Evolutionary conservation across 2,797 vertebrate genomes (phyloP), one percentile per base, ranked within the genome.

Genomic region (Apodemus agrarius): DNA sequence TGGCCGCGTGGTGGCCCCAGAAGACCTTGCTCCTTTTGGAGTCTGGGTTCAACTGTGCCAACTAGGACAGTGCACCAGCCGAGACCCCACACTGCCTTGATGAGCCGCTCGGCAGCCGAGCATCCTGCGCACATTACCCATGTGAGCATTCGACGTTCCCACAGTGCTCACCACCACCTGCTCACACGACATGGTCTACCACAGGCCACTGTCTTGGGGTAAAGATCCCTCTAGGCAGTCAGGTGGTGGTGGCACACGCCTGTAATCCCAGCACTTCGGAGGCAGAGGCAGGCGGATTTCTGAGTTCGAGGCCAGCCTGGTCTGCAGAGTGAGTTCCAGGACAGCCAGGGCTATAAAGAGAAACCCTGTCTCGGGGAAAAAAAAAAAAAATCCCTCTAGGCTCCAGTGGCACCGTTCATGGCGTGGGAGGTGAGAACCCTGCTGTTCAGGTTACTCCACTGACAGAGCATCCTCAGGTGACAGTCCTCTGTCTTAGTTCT

Each of bases 1-100:
- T 1, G 1, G 67, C 21, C 43, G 12, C 24, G 3, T 54, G 10
- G 81, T 40, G 0, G 16, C 4, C 12, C 21, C 21, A 1, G 65
- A 34, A 49, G 34, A n/a, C 46, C 26, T 40, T 46, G 40, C 4
- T 78, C 40, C 54, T 16, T 14, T n/a, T 22, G 19, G n/a, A n/a
- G 31, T 49, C 34, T 49, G 49, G 78, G 46, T 46, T 63, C 76
- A 16, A 3, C 22, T 17, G 2, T 10, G 52, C 31, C n/a, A n/a
- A 11, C 52, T 12, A 46, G 37, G 75, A 24, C 11, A 7, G 14
- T 22, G 29, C 19, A 46, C 34, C 24, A 54, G 46, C 61, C 2
- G 8, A 78, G 89, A 75, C n/a, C 29, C 31, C 46, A 5, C 21
- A 34, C 29, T 31, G 7, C n/a, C 85, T 49, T 24, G 78, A 52